Percentiles rank a stretch among this genome's conserved stretches.
Conservation (phyloP, 2,888 invertebrate species). For the Pollenia griseotomentosa region DNA sequence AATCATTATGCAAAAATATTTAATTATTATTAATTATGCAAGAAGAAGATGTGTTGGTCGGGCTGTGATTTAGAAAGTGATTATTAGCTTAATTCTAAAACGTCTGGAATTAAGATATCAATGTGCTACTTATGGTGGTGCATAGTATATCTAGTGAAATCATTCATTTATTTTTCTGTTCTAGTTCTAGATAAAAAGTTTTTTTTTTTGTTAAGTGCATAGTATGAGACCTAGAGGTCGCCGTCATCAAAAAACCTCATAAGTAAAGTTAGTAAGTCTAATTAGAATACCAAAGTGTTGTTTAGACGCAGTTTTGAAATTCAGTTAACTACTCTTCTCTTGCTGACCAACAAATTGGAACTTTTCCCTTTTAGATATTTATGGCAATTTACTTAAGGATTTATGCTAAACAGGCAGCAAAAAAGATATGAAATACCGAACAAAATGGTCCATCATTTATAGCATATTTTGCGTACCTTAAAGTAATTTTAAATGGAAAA, state of each 20-base stretch:
- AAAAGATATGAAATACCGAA: constrained; percentile 15
- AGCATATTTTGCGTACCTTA: constrained; percentile 16
- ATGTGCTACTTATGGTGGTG: too few relatives aligned
- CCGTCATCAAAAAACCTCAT: neutral
- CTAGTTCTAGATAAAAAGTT: neutral
- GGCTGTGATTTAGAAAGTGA: neutral
- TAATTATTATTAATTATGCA: too few relatives aligned
- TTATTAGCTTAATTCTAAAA: neutral
- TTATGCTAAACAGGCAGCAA: constrained; percentile 80
- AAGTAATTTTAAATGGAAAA: constrained; percentile 50
- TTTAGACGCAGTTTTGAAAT: constrained; percentile 32
- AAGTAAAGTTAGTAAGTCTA: constrained; percentile 63
- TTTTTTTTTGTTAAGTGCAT: neutral
- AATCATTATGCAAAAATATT: too few relatives aligned
- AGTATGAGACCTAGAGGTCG: constrained; percentile 53
- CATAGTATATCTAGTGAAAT: neutral
- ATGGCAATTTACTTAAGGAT: constrained; percentile 82
- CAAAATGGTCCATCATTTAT: constrained; percentile 62
- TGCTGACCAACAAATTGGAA: constrained; percentile 24
- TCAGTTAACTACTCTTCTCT: neutral
- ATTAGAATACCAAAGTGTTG: constrained; percentile 78
- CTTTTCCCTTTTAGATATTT: constrained; percentile 69
- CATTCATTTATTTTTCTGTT: constrained; percentile 5
- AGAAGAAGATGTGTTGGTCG: too few relatives aligned
- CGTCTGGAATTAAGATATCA: too few relatives aligned